Percentiles rank a stretch among this genome's conserved stretches.
phyloP scores from a whole-genome alignment of 2,113 vertebrate species.

The human region DNA sequence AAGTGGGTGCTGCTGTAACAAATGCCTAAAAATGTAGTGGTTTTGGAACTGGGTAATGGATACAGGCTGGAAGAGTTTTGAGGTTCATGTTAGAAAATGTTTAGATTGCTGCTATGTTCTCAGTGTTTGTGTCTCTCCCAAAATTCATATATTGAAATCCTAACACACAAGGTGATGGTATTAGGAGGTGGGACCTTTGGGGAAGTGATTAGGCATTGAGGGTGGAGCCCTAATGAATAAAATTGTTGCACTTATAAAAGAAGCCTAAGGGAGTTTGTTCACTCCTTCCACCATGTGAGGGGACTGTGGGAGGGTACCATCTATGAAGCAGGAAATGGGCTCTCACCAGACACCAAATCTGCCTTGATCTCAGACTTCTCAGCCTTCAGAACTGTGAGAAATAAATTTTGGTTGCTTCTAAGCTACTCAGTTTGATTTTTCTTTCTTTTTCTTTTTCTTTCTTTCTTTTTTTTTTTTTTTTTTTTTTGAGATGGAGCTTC shows the following conservation, averaged over 20 bases:
- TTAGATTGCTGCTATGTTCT: neutral
- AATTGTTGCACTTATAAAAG: neutral
- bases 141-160: neutral
- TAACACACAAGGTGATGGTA: neutral
- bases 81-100: neutral
- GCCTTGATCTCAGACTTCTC: neutral
- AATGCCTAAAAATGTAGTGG: neutral
- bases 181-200: neutral
- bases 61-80: neutral
- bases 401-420: neutral
- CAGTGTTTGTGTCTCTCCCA: neutral
- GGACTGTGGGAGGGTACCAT: neutral
- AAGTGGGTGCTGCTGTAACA: neutral
- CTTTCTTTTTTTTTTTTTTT: too few species aligned
- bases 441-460: too few species aligned
- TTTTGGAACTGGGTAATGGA: neutral
- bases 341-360: neutral
- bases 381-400: neutral
- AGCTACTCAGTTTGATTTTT: neutral
- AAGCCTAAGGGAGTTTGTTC: neutral
- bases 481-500: too few species aligned
- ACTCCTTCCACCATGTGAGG: neutral
- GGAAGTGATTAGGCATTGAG: neutral
- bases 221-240: neutral
- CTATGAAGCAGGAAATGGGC: neutral